Evolutionary conservation across 2,888 invertebrate species (phyloP), one percentile per base, ranked within the genome.

Genomic region (Ditula angustiorana): DNA sequence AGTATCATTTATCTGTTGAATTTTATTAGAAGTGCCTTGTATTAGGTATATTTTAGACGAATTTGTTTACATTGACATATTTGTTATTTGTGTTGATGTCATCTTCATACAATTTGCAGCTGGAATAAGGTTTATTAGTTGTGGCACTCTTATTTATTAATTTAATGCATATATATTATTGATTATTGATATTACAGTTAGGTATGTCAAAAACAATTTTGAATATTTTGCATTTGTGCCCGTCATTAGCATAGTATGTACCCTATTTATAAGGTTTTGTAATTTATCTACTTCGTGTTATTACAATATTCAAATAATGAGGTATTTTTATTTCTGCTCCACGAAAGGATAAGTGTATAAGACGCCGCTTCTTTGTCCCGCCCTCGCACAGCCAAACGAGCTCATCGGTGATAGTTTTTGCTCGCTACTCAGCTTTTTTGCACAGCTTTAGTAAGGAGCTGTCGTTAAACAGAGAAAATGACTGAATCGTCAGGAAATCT

Each of bases 281-380:
- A n/a, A 79, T 79, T 78, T 79, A 79, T 77, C 69, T 74, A 75
- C 69, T 70, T 69, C 69, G 73, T 77, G 75, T 76, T 73, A 73
- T 56, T 74, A 72, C 50, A 58, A 59, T 69, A 71, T 47, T 65
- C 65, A 70, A 72, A 71, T 70, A 72, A 71, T 69, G 49, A 61
- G 52, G 35, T 1, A 26, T 63, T 55, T 46, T 61, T 61, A 47
- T 55, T 55, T 21, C 21, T 26, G 26, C n/a, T n/a, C n/a, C n/a
- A n/a, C n/a, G n/a, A n/a, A n/a, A n/a, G n/a, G n/a, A n/a, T n/a
- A n/a, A n/a, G n/a, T n/a, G n/a, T n/a, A n/a, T n/a, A n/a, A n/a
- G n/a, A n/a, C n/a, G n/a, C n/a, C n/a, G n/a, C n/a, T n/a, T n/a
- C n/a, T n/a, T n/a, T n/a, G n/a, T n/a, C n/a, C n/a, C n/a, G n/a